Base-by-base conservation (phyloP, 2,888 invertebrate genomes). In the Galerucella pusilla region DNA sequence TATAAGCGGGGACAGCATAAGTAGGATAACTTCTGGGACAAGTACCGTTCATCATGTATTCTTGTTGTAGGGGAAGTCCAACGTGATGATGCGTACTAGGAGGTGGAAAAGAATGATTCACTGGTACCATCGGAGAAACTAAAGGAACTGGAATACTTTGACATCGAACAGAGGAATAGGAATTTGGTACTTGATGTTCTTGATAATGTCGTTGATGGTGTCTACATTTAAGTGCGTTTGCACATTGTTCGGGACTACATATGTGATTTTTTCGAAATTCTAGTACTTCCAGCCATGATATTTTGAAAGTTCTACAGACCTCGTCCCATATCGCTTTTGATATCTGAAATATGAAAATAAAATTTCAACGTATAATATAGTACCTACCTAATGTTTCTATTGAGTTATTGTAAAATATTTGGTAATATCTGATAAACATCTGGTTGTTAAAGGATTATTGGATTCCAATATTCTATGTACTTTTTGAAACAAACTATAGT, bases 301-400 rank as follows among this genome's bases (percentile, higher is more conserved):
- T 86, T 54, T 88, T 88, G 76, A 88, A 89, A 16, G 88, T 85
- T 70, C 90, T 88, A 69, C 92, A 91, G 25, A 93, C 90, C 57
- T 92, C 90, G 84, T 94, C 94, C 91, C 94, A 93, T 80, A 95
- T 93, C 76, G 92, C 90, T 75, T 93, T 93, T 88, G 96, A 90
- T 84, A 96, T 94, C 93, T 94, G 83, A 85, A 85, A 77, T 75
- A 80, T 75, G 63, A 57, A 45, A 71, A 16, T 59, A 61, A 66
- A 69, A 66, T 42, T 20, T 52, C n/a, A 61, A 65, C 64, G 20
- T 12, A 35, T 20, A 20, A 20, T 28, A 28, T 28, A 28, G 28
- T 20, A 20, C 28, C 0, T 28, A 28, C 2, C 28, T 28, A 28
- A 28, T 3, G 28, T 28, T 28, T 3, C 4, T 28, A 28, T 28